Percentiles rank a stretch among this genome's conserved stretches.
Conservation (phyloP, 2,797 vertebrate genomes). For the Acanthopagrus latus region DNA sequence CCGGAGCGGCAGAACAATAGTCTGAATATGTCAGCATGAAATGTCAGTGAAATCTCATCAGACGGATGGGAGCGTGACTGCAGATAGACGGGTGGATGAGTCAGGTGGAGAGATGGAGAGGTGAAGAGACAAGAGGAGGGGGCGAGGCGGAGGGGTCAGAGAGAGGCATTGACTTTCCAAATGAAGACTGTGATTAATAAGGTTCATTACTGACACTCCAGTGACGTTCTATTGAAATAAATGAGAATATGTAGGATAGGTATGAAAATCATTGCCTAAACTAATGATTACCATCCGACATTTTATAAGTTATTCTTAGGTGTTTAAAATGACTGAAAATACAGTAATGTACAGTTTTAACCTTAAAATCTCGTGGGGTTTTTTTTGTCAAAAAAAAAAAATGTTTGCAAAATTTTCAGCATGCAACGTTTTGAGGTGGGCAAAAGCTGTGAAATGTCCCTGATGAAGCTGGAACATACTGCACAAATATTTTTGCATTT, state of each 20-base stretch:
- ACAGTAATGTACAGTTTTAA: no score
- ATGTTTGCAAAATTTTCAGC: neutral
- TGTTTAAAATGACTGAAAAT: no score
- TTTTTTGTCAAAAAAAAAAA: neutral
- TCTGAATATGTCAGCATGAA: constrained; percentile 67
- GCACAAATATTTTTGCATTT: neutral
- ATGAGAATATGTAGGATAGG: constrained; percentile 31
- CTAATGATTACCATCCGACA: neutral
- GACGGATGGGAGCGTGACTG: constrained; percentile 52
- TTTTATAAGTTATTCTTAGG: no score
- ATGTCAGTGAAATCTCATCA: constrained; percentile 62
- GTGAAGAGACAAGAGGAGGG: constrained; percentile 43
- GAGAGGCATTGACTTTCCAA: constrained; percentile 36
- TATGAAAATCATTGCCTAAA: neutral
- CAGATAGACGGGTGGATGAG: constrained; percentile 59
- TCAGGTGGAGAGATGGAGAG: constrained; percentile 59
- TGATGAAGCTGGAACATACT: neutral
- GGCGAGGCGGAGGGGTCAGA: constrained; percentile 12
- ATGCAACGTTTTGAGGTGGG: neutral
- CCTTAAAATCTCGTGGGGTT: neutral
- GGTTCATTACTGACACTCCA: constrained; percentile 54
- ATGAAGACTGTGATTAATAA: constrained; percentile 57
- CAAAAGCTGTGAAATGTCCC: neutral
- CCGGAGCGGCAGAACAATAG: constrained; percentile 59
- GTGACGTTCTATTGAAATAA: constrained; percentile 19